Evolutionary conservation across 2,888 invertebrate species (phyloP), one percentile per base, ranked within the genome.

Genomic region (Silvanus unidentatus): DNA sequence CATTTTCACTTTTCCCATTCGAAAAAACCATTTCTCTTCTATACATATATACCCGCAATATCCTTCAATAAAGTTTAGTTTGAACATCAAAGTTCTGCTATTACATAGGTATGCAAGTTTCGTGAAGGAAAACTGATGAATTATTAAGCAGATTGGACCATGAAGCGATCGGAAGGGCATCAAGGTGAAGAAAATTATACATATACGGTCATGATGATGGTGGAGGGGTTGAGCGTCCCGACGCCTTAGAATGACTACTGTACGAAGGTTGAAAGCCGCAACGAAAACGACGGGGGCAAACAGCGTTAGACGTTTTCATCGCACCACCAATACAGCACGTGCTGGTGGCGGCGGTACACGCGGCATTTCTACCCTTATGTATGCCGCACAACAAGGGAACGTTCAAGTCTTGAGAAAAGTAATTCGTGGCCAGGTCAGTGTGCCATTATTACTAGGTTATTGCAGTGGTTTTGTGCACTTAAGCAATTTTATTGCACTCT

Each of bases 321-420:
- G 34, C 48, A 46, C 32, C 40, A 27, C 46, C 9, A 11, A 13
- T 15, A 40, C n/a, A 22, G 15, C 11, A 30, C 12, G 15, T 16
- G 8, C 15, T 13, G 34, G 42, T 28, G 42, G 40, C 37, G 28
- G 30, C 29, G 48, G 60, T 35, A 59, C 89, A 27, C 48, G 62
- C 38, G 65, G 90, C 63, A 88, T 90, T 71, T 87, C 90, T 53
- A 81, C 84, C 59, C 81, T 93, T 65, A 92, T 93, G 91, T 88
- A 90, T 75, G 90, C 91, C 62, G 91, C 91, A 68, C 92, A 92
- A 73, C 91, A 90, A 69, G 88, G 86, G 41, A 83, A 88, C 74
- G 84, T 87, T 69, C 79, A 81, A 53, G 79, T 82, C 56, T 88
- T 91, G 54, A 76, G 85, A 57, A 80, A 81, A 59, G 79, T 87